phyloP scores from a whole-genome alignment of 1,140 invertebrate genomes.

The Lanistes nyassanus region DNA sequence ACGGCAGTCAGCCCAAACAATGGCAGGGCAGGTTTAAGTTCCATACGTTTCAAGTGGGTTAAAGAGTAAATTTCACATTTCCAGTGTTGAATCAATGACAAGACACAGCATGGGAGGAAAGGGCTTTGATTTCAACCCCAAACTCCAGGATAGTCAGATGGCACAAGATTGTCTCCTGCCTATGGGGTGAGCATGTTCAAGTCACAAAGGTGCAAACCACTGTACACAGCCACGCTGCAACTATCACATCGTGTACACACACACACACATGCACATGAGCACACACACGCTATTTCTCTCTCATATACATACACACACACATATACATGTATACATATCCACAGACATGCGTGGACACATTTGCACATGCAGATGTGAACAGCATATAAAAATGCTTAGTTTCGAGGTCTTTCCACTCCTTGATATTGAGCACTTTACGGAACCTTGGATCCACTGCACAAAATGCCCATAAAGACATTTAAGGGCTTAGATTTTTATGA shows the following conservation, averaged over 20 bases:
- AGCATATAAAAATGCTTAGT: neutral
- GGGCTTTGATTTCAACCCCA: constrained; percentile 41
- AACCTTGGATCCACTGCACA: too few species aligned
- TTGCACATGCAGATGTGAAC: neutral
- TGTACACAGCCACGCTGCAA: neutral
- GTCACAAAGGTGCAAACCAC: neutral
- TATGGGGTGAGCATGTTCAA: constrained; percentile 53
- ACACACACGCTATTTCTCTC: constrained; percentile 2
- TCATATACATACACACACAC: neutral
- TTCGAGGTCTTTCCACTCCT: neutral
- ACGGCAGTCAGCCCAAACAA: too few species aligned
- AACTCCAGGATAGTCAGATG: constrained; percentile 46
- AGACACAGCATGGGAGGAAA: constrained; percentile 27
- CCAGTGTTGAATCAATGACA: constrained; percentile 57
- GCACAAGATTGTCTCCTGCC: constrained; percentile 55
- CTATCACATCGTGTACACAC: neutral
- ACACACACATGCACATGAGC: constrained; percentile 4
- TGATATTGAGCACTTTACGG: too few species aligned
- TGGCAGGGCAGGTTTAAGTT: too few species aligned
- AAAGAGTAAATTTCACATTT: too few species aligned
- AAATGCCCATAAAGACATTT: too few species aligned
- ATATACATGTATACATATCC: neutral
- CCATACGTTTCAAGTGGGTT: too few species aligned
- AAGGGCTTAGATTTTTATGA: too few species aligned
- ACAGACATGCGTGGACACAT: neutral